Evolutionary conservation across 2,797 vertebrate genomes (phyloP).

Genomic region (Mormyrus proboscirostris): DNA sequence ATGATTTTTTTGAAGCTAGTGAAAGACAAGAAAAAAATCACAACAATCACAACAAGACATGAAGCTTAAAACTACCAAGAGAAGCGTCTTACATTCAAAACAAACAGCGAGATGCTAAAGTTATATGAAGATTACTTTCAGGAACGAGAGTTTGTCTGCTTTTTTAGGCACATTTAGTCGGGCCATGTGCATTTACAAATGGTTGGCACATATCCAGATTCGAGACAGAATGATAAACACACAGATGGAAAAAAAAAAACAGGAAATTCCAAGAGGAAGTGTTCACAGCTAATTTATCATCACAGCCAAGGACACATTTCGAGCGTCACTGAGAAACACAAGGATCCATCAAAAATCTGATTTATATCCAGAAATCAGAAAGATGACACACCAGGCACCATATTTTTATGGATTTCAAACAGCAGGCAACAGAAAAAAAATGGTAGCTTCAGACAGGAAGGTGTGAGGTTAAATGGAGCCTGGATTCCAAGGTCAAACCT

Average conservation of each 20-base stretch:
- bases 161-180: not conserved
- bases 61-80: not conserved
- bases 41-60: not conserved
- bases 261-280: not conserved
- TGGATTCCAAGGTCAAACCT: not conserved
- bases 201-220: not conserved
- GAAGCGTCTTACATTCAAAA: not conserved
- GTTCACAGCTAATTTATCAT: not conserved
- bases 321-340: not conserved
- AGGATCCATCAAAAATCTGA: not conserved
- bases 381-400: not conserved
- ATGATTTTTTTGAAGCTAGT: not conserved
- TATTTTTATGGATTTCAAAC: not conserved
- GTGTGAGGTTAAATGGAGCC: not conserved
- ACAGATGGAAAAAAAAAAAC: not conserved
- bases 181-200: not conserved
- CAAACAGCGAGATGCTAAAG: not conserved
- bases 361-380: not conserved
- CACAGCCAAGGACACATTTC: not conserved
- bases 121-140: not conserved
- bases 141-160: not conserved
- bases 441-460: not conserved
- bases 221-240: not conserved
- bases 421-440: not conserved
- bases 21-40: not conserved